Evolutionary conservation across 53 echinoderm and acorn worm species (phyloP).

Genomic region (Mesocentrotus franciscanus): DNA sequence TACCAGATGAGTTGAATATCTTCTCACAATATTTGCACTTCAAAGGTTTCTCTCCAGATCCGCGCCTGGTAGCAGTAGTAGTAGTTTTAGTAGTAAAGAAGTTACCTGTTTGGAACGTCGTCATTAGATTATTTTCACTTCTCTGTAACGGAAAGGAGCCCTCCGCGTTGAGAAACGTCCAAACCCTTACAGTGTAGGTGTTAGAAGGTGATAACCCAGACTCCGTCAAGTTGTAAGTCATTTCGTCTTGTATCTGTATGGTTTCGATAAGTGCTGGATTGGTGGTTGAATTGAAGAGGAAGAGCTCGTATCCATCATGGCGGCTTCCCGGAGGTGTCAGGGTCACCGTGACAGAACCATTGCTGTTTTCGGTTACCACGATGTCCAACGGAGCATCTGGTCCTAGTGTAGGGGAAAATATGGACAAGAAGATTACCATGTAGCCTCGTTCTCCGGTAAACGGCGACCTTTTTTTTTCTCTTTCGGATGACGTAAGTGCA

Average conservation of each 20-base stretch:
- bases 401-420: background rate
- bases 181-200: background rate
- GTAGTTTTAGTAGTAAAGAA: too few species aligned
- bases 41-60: too few species aligned
- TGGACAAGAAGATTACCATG: background rate
- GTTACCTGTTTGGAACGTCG: background rate
- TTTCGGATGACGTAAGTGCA: background rate
- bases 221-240: background rate
- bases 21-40: too few species aligned
- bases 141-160: background rate
- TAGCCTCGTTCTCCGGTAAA: background rate
- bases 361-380: background rate
- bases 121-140: background rate
- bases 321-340: background rate
- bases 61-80: too few species aligned
- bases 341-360: background rate
- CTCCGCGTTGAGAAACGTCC: background rate
- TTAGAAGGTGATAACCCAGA: background rate
- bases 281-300: background rate
- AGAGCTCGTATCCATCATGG: background rate
- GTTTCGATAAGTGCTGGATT: background rate
- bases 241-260: background rate
- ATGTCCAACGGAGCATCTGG: background rate
- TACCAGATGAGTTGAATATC: too few species aligned
- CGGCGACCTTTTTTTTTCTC: background rate